Conservation (phyloP, 2,113 vertebrate genomes). For the Bujurquina vittata region DNA sequence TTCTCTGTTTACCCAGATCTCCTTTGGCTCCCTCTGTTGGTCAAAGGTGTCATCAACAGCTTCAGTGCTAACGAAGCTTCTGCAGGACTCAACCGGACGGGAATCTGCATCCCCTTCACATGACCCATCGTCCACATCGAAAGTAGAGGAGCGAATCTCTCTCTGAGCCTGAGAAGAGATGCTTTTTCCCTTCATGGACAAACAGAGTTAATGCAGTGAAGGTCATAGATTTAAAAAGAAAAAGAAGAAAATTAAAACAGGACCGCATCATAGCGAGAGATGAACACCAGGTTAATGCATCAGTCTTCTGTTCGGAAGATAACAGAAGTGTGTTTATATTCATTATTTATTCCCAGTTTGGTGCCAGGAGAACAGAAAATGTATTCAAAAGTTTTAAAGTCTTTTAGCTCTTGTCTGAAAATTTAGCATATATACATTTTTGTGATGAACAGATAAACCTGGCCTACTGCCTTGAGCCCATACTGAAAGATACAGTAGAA, state of each 20-base stretch:
- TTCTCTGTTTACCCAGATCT: neutral
- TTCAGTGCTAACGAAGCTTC: neutral
- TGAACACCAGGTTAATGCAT: too few relatives aligned
- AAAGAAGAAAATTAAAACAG: neutral
- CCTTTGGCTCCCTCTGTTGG: constrained; percentile 19
- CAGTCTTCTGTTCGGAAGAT: too few relatives aligned
- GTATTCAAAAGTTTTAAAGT: neutral
- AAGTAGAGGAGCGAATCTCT: constrained; percentile 35
- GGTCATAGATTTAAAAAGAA: neutral
- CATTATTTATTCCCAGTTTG: too few relatives aligned
- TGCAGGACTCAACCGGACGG: neutral
- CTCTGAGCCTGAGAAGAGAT: neutral
- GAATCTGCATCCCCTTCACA: neutral
- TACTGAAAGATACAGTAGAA: neutral
- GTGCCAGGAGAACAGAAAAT: neutral
- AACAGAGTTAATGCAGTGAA: constrained; percentile 16
- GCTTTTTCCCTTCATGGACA: constrained; percentile 29
- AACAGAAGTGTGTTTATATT: too few relatives aligned
- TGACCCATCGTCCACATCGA: constrained; percentile 39
- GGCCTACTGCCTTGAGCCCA: neutral
- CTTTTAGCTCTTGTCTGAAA: neutral
- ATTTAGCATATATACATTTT: neutral
- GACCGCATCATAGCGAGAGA: neutral
- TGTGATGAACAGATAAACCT: neutral
- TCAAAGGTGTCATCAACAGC: neutral